phyloP scores from a whole-genome alignment of 2,888 invertebrate genomes.

The Strigamia maritima region DNA sequence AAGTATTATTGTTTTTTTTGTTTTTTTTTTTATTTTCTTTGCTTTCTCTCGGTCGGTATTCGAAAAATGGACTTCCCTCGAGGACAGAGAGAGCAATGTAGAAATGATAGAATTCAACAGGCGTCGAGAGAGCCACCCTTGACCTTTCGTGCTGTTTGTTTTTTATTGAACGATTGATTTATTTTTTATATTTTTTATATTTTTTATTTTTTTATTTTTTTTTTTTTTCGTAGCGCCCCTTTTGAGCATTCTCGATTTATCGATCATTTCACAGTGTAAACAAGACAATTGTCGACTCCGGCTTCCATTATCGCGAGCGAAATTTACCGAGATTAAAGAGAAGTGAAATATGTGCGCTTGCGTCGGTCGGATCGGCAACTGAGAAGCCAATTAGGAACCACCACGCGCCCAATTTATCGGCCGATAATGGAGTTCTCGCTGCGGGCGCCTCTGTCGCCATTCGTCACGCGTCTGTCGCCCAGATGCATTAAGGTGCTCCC shows the following conservation, averaged over 20 bases:
- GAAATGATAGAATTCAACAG: slow-evolving; percentile 1
- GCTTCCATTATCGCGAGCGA: slow-evolving; percentile 2
- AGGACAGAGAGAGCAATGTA: not conserved
- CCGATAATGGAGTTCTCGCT: slow-evolving; percentile 6
- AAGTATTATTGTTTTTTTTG: too few species aligned
- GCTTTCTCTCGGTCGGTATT: not conserved
- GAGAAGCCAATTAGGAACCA: slow-evolving; percentile 5
- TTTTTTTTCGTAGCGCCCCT: not conserved
- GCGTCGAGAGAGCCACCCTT: not conserved
- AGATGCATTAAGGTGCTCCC: slow-evolving; percentile 12
- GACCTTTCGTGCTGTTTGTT: not conserved
- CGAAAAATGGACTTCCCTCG: not conserved
- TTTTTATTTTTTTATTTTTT: not conserved
- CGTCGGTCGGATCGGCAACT: not conserved
- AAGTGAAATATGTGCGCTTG: slow-evolving; percentile 1
- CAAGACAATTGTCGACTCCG: slow-evolving; percentile 17
- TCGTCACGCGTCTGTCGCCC: slow-evolving; percentile 23
- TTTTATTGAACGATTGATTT: not conserved
- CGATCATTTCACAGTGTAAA: slow-evolving; percentile 3
- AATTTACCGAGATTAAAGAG: not conserved
- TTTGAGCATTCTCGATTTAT: not conserved
- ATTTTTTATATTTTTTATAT: not conserved
- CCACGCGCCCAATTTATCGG: slow-evolving; percentile 11
- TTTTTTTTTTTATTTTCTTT: not conserved
- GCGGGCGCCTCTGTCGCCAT: not conserved